Evolutionary conservation across 2,113 vertebrate species (phyloP).

Genomic region (Nerophis ophidion): DNA sequence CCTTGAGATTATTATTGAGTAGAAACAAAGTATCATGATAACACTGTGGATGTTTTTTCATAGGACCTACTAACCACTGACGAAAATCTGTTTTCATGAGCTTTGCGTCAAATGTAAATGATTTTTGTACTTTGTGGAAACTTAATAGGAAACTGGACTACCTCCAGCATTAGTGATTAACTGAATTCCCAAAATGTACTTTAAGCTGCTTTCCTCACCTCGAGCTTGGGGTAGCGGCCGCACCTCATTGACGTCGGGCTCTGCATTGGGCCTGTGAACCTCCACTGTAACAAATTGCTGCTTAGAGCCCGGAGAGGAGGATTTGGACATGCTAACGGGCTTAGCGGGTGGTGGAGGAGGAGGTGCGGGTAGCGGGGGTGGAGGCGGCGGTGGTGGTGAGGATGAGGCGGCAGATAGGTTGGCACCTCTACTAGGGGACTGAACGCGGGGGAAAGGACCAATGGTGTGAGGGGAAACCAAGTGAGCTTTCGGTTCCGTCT

Average conservation of each 20-base stretch:
- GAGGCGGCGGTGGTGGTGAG: slow-evolving; percentile 47
- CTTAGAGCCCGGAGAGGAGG: slow-evolving; percentile 59
- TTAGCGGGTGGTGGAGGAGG: slow-evolving; percentile 37
- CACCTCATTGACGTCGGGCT: slow-evolving; percentile 94
- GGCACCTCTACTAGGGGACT: slow-evolving; percentile 75
- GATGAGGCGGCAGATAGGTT: slow-evolving; percentile 36
- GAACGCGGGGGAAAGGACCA: slow-evolving; percentile 89
- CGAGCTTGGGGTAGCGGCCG: slow-evolving; percentile 85
- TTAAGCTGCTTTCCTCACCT: slow-evolving; percentile 68
- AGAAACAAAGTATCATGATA: too few species aligned
- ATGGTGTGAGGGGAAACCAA: slow-evolving; percentile 80
- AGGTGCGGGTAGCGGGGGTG: slow-evolving; percentile 46
- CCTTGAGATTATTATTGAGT: too few species aligned
- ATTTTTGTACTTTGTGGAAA: too few species aligned
- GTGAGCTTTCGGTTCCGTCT: slow-evolving; percentile 63
- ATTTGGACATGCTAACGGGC: slow-evolving; percentile 50
- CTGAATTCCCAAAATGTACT: neutral
- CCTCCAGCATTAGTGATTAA: neutral
- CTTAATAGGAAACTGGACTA: too few species aligned
- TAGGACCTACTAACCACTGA: too few species aligned
- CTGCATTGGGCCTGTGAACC: slow-evolving; percentile 88
- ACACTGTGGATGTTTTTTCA: too few species aligned
- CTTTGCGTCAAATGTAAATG: too few species aligned
- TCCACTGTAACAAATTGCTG: slow-evolving; percentile 94
- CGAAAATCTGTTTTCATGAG: too few species aligned